Evolutionary conservation across 2,113 vertebrate species (phyloP), one percentile per base, ranked within the genome.

Genomic region (Eudorcas thomsonii): DNA sequence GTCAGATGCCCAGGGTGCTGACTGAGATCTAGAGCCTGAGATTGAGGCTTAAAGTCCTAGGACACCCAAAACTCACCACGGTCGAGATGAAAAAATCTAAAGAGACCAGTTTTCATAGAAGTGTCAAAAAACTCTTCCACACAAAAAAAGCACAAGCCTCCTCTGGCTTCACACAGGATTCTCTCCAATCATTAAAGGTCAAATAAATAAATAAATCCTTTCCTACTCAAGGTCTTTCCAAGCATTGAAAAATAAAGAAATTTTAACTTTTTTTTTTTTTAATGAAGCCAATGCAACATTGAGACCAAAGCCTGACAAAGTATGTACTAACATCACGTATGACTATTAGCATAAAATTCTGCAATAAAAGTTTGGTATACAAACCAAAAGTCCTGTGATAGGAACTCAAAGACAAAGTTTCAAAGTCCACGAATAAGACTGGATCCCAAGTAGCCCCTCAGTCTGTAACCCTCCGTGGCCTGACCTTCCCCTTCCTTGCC

Each of bases 1-100:
- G 36, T 92, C 88, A 54, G 55, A 55, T 0, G 2, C 50, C 52
- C 5, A 15, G 21, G 16, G 48, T 74, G 57, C 81, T 54, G 5
- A 59, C 43, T 90, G n/a, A 94, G 23, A 45, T 33, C 13, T 50
- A n/a, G 17, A 88, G 54, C 62, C 55, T 84, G 59, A 45, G 64
- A 88, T 10, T 5, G 36, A 88, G 57, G 62, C 21, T 88, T 16
- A 39, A 48, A 97, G 85, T 87, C 92, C 50, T 12, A 25, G 13
- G 52, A 57, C 33, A 36, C 67, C 62, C 67, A 55, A 95, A 96
- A 91, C 39, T 88, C 82, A 95, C 16, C 39, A 33, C 59, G 15
- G 98, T 98, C 86, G 98, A 99, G 98, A 98, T 55, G 48, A 98
- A 97, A 78, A 93, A 67, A 77, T 82, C 71, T 57, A 33, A 64